Percentiles rank a stretch among this genome's conserved stretches.
Conservation (phyloP, 2,888 invertebrate species). For the Pandemis heparana region DNA sequence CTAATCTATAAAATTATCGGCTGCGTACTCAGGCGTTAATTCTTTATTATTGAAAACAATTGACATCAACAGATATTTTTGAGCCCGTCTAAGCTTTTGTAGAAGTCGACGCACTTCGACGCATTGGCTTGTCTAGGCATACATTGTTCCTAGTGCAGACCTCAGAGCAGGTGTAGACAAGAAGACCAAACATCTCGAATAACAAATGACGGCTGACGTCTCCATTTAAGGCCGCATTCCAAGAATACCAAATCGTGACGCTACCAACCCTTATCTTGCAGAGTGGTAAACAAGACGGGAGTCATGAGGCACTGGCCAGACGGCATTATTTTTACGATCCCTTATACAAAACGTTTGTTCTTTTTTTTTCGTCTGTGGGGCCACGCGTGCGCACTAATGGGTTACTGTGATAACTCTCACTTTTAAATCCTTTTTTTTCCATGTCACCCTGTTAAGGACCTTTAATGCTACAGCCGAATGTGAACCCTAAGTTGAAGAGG, state of each 20-base stretch:
- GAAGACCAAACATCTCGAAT: neutral
- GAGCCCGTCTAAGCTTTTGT: too few species aligned
- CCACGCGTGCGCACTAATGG: constrained; percentile 85
- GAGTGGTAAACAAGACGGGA: constrained; percentile 66
- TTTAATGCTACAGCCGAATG: constrained; percentile 47
- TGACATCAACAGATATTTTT: too few species aligned
- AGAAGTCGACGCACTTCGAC: too few species aligned
- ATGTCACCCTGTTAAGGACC: constrained; percentile 68
- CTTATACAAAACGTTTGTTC: constrained; percentile 58
- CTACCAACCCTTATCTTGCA: constrained; percentile 58
- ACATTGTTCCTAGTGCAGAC: too few species aligned
- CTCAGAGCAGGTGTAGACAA: neutral
- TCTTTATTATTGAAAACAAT: too few species aligned
- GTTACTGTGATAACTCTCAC: constrained; percentile 84
- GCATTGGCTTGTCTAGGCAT: too few species aligned
- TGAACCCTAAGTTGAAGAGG: constrained; percentile 47
- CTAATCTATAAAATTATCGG: too few species aligned
- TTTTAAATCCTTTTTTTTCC: constrained; percentile 79
- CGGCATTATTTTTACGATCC: constrained; percentile 71
- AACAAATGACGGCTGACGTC: constrained; percentile 32
- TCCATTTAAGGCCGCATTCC: constrained; percentile 48
- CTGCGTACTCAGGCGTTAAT: too few species aligned
- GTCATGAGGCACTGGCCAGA: constrained; percentile 63
- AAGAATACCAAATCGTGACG: constrained; percentile 46
- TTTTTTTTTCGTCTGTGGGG: constrained; percentile 66